Conservation (phyloP, 2,113 vertebrate genomes). For the Myocastor coypus region DNA sequence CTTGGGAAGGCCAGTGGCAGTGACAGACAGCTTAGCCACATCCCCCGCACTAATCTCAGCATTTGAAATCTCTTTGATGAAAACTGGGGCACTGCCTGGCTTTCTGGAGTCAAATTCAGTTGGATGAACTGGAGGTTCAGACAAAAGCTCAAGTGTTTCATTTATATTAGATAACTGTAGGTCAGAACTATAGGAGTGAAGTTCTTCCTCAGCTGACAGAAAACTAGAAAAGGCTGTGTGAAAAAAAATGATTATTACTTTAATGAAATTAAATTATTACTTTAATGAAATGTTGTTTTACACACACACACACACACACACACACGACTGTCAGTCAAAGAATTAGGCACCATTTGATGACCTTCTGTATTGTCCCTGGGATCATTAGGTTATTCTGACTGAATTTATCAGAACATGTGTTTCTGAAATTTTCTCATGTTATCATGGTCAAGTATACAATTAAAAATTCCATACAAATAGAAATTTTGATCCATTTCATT, state of each 20-base stretch:
- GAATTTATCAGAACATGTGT: constrained; percentile 8
- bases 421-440: constrained; percentile 45
- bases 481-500: neutral
- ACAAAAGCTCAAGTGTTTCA: constrained; percentile 95
- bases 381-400: constrained; percentile 13
- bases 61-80: constrained; percentile 89
- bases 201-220: constrained; percentile 91
- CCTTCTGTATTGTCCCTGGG: constrained; percentile 20
- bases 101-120: constrained; percentile 88
- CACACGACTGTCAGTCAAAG: constrained; percentile 30
- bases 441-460: neutral
- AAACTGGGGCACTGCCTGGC: constrained; percentile 88
- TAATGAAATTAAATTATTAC: too few species aligned
- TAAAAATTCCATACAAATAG: neutral
- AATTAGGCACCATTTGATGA: neutral
- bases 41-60: constrained; percentile 88
- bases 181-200: constrained; percentile 89
- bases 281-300: too few species aligned
- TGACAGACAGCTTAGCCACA: constrained; percentile 91
- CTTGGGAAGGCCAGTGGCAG: constrained; percentile 89
- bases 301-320: neutral
- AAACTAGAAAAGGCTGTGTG: constrained; percentile 93
- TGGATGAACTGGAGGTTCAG: constrained; percentile 91
- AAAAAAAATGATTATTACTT: constrained; percentile 87
- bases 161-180: constrained; percentile 90